phyloP scores from a whole-genome alignment of 2,888 invertebrate genomes.

The Cephonodes hylas region DNA sequence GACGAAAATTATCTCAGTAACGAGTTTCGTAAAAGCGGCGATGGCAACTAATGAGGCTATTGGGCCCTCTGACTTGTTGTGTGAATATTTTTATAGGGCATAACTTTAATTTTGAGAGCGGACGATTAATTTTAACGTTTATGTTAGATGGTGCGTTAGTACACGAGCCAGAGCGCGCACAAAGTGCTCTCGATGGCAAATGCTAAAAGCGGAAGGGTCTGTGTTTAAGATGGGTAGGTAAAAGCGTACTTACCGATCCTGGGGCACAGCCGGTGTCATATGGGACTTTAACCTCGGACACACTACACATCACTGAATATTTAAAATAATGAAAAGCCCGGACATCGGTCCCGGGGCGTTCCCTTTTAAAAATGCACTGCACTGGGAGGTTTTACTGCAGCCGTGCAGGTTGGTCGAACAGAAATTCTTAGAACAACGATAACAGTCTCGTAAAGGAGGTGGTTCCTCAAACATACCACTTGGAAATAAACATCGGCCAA shows the following conservation, averaged over 20 bases:
- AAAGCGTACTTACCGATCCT: conserved; percentile 58
- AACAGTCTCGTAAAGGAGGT: conserved; percentile 71
- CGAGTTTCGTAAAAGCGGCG: conserved; percentile 73
- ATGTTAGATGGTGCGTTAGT: conserved; percentile 33
- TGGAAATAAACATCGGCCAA: conserved; percentile 50
- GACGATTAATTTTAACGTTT: conserved; percentile 65
- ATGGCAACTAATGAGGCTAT: conserved; percentile 75
- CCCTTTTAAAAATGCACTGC: conserved; percentile 80
- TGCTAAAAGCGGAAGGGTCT: conserved; percentile 46
- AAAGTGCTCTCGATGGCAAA: conserved; percentile 44
- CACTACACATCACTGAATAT: conserved; percentile 77
- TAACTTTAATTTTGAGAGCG: conserved; percentile 70
- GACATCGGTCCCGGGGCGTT: conserved; percentile 64
- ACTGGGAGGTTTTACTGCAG: conserved; percentile 69
- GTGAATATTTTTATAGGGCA: conserved; percentile 69
- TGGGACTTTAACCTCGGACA: conserved; percentile 49
- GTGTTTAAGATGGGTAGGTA: conserved; percentile 37
- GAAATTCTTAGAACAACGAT: conserved; percentile 62
- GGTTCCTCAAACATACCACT: conserved; percentile 50
- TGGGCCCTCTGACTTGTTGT: conserved; percentile 67
- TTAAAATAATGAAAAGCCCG: conserved; percentile 76
- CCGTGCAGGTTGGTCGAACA: conserved; percentile 74
- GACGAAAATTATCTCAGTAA: conserved; percentile 75
- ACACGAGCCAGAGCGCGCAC: conserved; percentile 22
- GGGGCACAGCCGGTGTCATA: conserved; percentile 41